Evolutionary conservation across 2,113 vertebrate genomes (phyloP), one percentile per base, ranked within the genome.

Genomic region (Lampris megalopsis): DNA sequence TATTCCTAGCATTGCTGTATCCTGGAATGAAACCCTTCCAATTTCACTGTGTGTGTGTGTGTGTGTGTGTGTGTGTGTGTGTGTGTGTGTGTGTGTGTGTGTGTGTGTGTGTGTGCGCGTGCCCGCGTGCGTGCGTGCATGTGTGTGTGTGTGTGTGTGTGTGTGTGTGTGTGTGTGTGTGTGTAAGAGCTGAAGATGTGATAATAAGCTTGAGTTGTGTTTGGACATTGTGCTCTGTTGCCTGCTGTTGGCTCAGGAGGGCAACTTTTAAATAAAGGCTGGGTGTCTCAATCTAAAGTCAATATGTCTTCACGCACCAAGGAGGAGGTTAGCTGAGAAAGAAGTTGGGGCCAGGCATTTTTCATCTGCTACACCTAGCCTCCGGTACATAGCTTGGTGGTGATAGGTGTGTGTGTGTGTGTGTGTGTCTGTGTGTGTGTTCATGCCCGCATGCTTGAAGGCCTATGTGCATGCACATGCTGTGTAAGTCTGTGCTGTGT

Each of bases 281-380:
- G 37, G 53, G 71, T 77, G 75, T 63, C 68, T 71, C 1, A 0
- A 9, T 82, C 52, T 79, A 42, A 36, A 69, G 68, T 77, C 73
- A 73, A 81, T 82, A 75, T 38, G 71, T 42, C 61, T 80, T 71
- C 68, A 61, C 75, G 80, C 69, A 75, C 67, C n/a, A 64, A 6
- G 2, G 78, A 6, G 2, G 78, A 85, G 73, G 73, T 88, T 78
- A 82, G 72, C 77, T 73, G 71, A 73, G 67, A 84, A 74, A 84
- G 62, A 57, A 59, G 50, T 73, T 56, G 75, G 83, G 75, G 75
- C 65, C 41, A 69, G 67, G 64, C 78, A 80, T 75, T 79, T 87
- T 77, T 86, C 60, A 74, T 84, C 42, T 60, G n/a, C 73, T 68
- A 49, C 81, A 52, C 36, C 40, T 13, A 66, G 62, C 65, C 56